Evolutionary conservation across 2,113 vertebrate genomes (phyloP).

Genomic region (Isichthys henryi): DNA sequence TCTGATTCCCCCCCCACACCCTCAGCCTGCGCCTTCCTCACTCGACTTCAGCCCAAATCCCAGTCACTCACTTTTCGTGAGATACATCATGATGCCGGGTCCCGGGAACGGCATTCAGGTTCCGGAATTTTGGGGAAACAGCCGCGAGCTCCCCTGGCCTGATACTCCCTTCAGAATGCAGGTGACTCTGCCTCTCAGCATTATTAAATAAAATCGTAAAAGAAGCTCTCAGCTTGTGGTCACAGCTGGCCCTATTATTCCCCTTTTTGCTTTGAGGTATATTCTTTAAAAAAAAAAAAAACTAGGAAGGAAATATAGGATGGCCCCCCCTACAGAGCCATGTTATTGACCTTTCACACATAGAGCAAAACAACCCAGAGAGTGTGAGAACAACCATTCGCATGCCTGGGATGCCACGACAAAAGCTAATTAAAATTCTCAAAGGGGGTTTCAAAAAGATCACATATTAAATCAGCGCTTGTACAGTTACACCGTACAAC

Average conservation of each 20-base stretch:
- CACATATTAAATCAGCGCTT: background rate
- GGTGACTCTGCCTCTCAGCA: slow-evolving; percentile 29
- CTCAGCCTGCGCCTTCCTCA: slow-evolving; percentile 19
- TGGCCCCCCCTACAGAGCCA: background rate
- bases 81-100: slow-evolving; percentile 1
- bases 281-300: background rate
- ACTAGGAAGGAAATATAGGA: background rate
- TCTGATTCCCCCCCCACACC: slow-evolving; percentile 13
- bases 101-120: background rate
- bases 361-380: background rate
- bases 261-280: background rate
- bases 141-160: background rate
- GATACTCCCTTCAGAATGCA: slow-evolving; percentile 15
- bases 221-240: background rate
- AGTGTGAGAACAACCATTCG: background rate
- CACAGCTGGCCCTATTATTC: background rate
- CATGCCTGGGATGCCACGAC: background rate
- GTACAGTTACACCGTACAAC: background rate
- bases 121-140: background rate
- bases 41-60: slow-evolving; percentile 24
- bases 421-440: background rate
- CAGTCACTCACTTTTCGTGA: slow-evolving; percentile 4
- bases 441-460: background rate
- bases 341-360: background rate
- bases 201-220: slow-evolving; percentile 41